Base-by-base conservation (phyloP, 2,113 vertebrate genomes). In the Uria aalge region DNA sequence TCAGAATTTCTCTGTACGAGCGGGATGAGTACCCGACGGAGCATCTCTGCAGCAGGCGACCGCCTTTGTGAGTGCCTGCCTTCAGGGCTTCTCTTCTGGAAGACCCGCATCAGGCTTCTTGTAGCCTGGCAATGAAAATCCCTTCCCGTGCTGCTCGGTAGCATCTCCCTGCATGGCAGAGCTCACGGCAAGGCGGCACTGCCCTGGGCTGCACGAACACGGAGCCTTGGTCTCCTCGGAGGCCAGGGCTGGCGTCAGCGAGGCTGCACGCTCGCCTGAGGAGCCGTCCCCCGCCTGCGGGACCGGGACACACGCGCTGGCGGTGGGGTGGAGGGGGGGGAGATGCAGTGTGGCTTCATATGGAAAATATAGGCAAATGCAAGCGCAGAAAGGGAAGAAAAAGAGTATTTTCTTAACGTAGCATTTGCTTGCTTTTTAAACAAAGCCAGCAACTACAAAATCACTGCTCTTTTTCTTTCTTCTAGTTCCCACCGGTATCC, bases 301-400 rank as follows among this genome's bases (percentile, higher is more conserved):
- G 40, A 9, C 2, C 30, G 38, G 45, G 52, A 32, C 15, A 23
- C 34, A 5, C 1, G 0, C 9, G 27, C 8, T 48, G 22, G 17
- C 75, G 57, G 22, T 2, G 19, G 57, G 36, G 38, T 2, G 38
- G 69, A n/a, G 56, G 50, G 41, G 67, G 32, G 0, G 0, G 15
- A 45, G 69, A 43, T 59, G 59, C 4, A 2, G 5, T 0, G 0
- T 4, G 11, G 16, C 34, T 69, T 53, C 16, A n/a, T 9, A 16
- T 2, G 4, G 48, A 77, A 79, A 89, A 68, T 4, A 64, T 0
- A 38, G 60, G 45, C 9, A 66, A 77, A 75, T 11, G 8, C 6
- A 67, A 47, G 48, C 12, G 34, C 24, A 72, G 77, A 64, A 71
- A 52, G 38, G 18, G 32, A 90, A 60, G 48, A 60, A 96, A 90